Conservation (phyloP, 1,140 invertebrate species). For the Bombus huntii region DNA sequence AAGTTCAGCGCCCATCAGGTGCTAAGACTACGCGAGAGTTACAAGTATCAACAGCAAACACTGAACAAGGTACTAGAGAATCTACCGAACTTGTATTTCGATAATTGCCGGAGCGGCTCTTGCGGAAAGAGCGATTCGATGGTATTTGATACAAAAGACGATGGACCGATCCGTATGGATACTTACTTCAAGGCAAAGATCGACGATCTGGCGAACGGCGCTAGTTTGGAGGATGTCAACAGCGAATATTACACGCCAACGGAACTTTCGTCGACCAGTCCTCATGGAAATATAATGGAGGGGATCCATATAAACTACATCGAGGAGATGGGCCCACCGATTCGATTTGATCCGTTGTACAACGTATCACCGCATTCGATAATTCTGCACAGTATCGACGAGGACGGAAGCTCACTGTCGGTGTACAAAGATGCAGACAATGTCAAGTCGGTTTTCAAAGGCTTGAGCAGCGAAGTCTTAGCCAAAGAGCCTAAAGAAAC, state of each 20-base stretch:
- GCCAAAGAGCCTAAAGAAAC: constrained; percentile 71
- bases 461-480: constrained; percentile 76
- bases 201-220: constrained; percentile 60
- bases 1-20: constrained; percentile 97
- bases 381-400: constrained; percentile 65
- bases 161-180: constrained; percentile 84
- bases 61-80: constrained; percentile 97
- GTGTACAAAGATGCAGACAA: constrained; percentile 72
- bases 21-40: constrained; percentile 93
- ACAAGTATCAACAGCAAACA: constrained; percentile 97
- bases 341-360: constrained; percentile 6
- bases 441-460: constrained; percentile 69
- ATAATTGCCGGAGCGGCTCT: constrained; percentile 94
- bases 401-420: constrained; percentile 76
- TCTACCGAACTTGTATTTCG: constrained; percentile 95
- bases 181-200: constrained; percentile 79
- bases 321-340: constrained; percentile 79
- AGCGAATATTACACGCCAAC: constrained; percentile 92
- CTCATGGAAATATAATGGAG: constrained; percentile 77
- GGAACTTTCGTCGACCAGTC: constrained; percentile 82
- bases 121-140: constrained; percentile 91
- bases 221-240: constrained; percentile 83
- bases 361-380: constrained; percentile 71
- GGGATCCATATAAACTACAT: constrained; percentile 86
- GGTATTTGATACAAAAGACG: constrained; percentile 85